phyloP scores from a whole-genome alignment of 2,888 invertebrate genomes.

The Saturnia pavonia region DNA sequence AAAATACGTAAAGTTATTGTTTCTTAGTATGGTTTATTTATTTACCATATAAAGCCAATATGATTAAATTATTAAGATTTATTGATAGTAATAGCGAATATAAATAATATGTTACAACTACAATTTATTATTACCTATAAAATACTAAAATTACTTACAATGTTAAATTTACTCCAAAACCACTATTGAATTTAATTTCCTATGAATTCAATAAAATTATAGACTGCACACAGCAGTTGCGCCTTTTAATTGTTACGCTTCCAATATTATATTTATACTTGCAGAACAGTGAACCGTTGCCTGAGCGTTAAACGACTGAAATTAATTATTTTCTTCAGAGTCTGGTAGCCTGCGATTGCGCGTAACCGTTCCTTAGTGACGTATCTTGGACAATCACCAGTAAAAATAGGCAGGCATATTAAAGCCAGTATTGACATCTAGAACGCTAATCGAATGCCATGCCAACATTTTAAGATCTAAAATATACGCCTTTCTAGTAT shows the following conservation, averaged over 20 bases:
- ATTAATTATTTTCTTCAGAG: slow-evolving; percentile 69
- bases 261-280: slow-evolving; percentile 60
- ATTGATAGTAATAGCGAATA: background rate
- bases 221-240: background rate
- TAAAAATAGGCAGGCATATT: slow-evolving; percentile 67
- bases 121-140: background rate
- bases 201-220: background rate
- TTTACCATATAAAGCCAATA: background rate
- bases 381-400: slow-evolving; percentile 77
- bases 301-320: slow-evolving; percentile 66
- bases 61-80: background rate
- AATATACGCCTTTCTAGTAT: background rate
- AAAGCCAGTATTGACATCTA: slow-evolving; percentile 71
- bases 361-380: slow-evolving; percentile 57
- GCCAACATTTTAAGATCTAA: slow-evolving; percentile 58
- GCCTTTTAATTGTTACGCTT: slow-evolving; percentile 10
- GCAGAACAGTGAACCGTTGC: slow-evolving; percentile 60
- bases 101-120: too few species aligned
- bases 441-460: slow-evolving; percentile 71
- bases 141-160: background rate
- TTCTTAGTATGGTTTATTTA: background rate
- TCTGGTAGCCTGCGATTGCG: slow-evolving; percentile 50
- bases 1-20: background rate
- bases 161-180: background rate
- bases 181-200: background rate